Evolutionary conservation across 2,888 invertebrate genomes (phyloP), one percentile per base, ranked within the genome.

Genomic region (Cryptops parisi): DNA sequence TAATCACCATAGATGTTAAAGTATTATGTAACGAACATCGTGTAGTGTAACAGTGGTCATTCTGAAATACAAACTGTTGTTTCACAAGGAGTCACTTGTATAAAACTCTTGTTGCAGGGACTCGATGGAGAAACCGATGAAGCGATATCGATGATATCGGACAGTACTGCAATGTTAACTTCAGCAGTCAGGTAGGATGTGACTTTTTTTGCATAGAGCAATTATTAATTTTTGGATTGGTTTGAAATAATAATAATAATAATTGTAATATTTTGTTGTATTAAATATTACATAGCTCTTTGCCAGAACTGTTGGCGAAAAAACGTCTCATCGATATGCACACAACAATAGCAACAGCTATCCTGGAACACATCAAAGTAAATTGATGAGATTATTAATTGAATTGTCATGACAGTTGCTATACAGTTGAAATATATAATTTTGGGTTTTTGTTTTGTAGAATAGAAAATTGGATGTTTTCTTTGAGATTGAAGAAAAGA

Each of bases 251-350:
- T n/a, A n/a, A n/a, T n/a, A n/a, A n/a, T n/a, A n/a, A 48, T 48
- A 22, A 44, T 43, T 43, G 15, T n/a, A 43, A 43, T 43, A 22
- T 43, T 17, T 12, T 43, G 15, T 43, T 43, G 2, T n/a, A n/a
- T n/a, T n/a, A n/a, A n/a, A n/a, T n/a, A n/a, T n/a, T n/a, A n/a
- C n/a, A n/a, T 23, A 55, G 55, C 68, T 94, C 93, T 0, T 73
- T 99, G 62, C 98, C 98, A 0, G 94, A 96, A 66, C 75, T 99
- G 24, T 78, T 98, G 70, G 97, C 97, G 70, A 93, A 89, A 75
- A 98, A 99, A 69, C 77, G 94, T 39, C 77, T 97, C 15, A 93
- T 99, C 62, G 98, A 98, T 66, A 90, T 96, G 87, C 98, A 99
- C 68, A 98, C 94, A 23, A 96, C 93, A 60, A 84, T 98, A 58